phyloP scores from a whole-genome alignment of 2,113 vertebrate species.

The mouse (Mus musculus) region GRCm39 chrX:69071501-69072000 shows the following conservation, averaged over 20 bases:
- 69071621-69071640: constrained; percentile 75
- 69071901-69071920: constrained; percentile 51
- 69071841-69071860: constrained; percentile 81
- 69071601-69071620: constrained; percentile 79
- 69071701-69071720: neutral
- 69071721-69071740: constrained; percentile 42
- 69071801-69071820: constrained; percentile 77
- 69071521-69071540: constrained; percentile 79
- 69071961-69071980: constrained; percentile 32
- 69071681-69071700: constrained; percentile 46
- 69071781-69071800: constrained; percentile 74
- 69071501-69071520: constrained; percentile 80
- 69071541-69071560: constrained; percentile 76
- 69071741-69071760: constrained; percentile 41
- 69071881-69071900: constrained; percentile 79
- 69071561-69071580: constrained; percentile 80
- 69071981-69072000: neutral
- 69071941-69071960: constrained; percentile 68
- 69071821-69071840: constrained; percentile 78
- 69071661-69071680: constrained; percentile 71
- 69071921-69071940: constrained; percentile 74
- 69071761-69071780: constrained; percentile 41
- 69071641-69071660: constrained; percentile 66
- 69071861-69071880: constrained; percentile 72
- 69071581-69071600: constrained; percentile 79